Conservation (phyloP, 2,888 invertebrate species). For the Aricia artaxerxes region DNA sequence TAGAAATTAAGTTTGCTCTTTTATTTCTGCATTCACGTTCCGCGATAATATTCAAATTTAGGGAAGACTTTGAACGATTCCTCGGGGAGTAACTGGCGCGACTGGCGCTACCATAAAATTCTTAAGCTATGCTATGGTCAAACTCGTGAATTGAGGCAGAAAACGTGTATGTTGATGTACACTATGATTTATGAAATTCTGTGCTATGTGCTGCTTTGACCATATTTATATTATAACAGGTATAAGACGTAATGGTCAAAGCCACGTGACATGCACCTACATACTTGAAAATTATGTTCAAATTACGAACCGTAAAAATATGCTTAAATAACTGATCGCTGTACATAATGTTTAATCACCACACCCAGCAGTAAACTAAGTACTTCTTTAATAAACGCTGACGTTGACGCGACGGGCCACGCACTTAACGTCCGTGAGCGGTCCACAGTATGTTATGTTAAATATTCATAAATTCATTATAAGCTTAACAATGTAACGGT, state of each 20-base stretch:
- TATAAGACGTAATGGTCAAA: too few relatives aligned
- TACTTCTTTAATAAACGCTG: constrained; percentile 24
- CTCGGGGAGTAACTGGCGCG: not conserved
- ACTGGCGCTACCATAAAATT: not conserved
- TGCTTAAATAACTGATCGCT: not conserved
- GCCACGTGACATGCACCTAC: too few relatives aligned
- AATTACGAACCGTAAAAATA: not conserved
- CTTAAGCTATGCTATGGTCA: not conserved
- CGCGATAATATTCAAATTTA: not conserved
- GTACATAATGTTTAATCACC: not conserved
- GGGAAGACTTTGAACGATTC: not conserved
- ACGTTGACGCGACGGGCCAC: not conserved
- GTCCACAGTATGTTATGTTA: not conserved
- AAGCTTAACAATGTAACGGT: not conserved
- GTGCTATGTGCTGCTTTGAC: too few relatives aligned
- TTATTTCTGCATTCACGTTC: not conserved
- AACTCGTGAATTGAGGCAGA: not conserved
- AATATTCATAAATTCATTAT: constrained; percentile 1
- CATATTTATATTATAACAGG: too few relatives aligned
- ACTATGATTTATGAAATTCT: too few relatives aligned
- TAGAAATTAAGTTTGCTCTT: constrained; percentile 38
- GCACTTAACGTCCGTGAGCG: not conserved
- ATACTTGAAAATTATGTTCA: not conserved
- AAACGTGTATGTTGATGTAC: too few relatives aligned
- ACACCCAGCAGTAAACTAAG: not conserved